phyloP scores from a whole-genome alignment of 2,113 vertebrate genomes.

The Nymphicus hollandicus region DNA sequence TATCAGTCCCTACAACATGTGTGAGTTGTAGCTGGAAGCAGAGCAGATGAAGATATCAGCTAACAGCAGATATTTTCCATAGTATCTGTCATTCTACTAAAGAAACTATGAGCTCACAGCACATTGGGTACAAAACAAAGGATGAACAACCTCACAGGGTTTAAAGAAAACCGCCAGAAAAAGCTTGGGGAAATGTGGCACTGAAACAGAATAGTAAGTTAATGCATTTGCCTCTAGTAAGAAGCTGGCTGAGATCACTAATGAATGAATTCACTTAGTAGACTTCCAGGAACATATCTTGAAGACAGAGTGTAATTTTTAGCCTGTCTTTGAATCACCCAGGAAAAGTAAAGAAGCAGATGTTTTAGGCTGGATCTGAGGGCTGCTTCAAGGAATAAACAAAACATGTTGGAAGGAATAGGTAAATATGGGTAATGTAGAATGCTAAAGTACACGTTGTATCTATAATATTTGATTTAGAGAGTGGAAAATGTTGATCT shows the following conservation, averaged over 20 bases:
- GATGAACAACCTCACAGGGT: not conserved
- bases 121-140: not conserved
- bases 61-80: not conserved
- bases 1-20: not conserved
- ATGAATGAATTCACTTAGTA: not conserved
- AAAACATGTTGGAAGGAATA: not conserved
- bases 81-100: not conserved
- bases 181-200: not conserved
- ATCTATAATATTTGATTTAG: not conserved
- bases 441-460: not conserved
- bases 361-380: not conserved
- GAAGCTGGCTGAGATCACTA: not conserved
- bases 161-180: constrained; percentile 7
- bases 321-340: not conserved
- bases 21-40: constrained; percentile 20
- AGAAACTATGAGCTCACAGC: not conserved
- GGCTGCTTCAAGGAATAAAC: not conserved
- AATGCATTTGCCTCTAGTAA: not conserved
- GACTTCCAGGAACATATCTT: fast-evolving
- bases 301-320: not conserved
- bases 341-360: not conserved
- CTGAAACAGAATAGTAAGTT: not conserved
- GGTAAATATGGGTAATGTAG: not conserved
- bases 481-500: not conserved
- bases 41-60: constrained; percentile 5